A percentile compares a stretch with the other conserved stretches of the same genome.
These are phyloP conservation scores for Neodontobutis hainanensis DNA, from an alignment of 2,113 vertebrate species.

Conservation along the genomic window DNA sequence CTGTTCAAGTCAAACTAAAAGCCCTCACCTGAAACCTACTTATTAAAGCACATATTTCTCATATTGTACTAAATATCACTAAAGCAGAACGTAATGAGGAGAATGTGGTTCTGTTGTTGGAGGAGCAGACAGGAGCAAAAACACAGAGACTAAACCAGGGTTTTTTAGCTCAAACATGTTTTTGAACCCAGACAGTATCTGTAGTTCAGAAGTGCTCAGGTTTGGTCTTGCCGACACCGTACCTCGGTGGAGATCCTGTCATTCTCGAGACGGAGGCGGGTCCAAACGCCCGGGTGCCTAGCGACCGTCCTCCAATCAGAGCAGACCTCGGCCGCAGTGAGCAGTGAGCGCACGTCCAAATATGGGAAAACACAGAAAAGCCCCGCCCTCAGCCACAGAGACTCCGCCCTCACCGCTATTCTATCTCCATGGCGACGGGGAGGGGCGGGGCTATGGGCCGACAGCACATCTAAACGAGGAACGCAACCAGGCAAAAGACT, in stretches of 20 bases:
- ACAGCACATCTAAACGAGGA: conserved; percentile 13
- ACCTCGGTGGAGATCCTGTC: conserved; percentile 79
- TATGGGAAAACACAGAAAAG: conserved; percentile 93
- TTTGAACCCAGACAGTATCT: no score
- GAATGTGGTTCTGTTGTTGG: no score
- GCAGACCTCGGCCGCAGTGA: conserved; percentile 87
- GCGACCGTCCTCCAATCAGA: conserved; percentile 91
- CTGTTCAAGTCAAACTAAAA: no score
- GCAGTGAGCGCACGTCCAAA: conserved; percentile 86
- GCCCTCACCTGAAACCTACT: no score
- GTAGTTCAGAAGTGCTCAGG: no score
- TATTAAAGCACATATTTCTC: no score
- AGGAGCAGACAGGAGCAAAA: no score
- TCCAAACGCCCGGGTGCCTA: conserved; percentile 90
- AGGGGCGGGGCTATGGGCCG: conserved; percentile 32
- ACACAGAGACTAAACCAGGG: no score
- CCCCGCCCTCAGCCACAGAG: conserved; percentile 85
- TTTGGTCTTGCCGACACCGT: background rate
- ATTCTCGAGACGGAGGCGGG: conserved; percentile 86
- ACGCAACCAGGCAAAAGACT: no score
- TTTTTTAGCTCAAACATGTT: no score
- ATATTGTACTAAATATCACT: no score
- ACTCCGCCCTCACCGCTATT: conserved; percentile 81
- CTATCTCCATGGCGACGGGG: conserved; percentile 72
- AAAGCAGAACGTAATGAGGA: no score